Base-by-base conservation (phyloP, 1,140 invertebrate genomes). In the Apis laboriosa region DNA sequence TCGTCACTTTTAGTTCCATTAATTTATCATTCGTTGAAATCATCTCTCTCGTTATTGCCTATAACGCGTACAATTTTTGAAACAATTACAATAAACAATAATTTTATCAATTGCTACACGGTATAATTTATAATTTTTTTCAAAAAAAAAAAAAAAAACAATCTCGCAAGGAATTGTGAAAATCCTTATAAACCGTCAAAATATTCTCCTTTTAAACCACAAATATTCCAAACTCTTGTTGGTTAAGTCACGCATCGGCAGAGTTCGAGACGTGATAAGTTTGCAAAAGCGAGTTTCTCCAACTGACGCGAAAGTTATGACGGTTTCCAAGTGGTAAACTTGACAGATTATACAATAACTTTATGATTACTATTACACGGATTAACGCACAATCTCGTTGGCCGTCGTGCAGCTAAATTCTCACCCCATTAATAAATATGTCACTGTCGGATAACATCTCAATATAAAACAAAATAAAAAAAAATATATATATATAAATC, bases 341-440 rank as follows among this genome's bases (percentile, higher is more conserved):
- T 60, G 72, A 17, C 72, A 49, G 19, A 74, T 58, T 43, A 60
- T 43, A 43, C 28, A 49, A 74, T 60, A 60, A 60, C 72, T 58
- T 17, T 15, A 43, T 51, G 28, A 56, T 72, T 72, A 72, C 70
- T n/a, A n/a, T n/a, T 49, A 49, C 21, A 15, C 21, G 15, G 19
- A 70, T n/a, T n/a, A 70, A 49, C 43, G 34, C 19, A 21, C 34
- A 67, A 67, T 67, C 43, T 19, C 11, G 4, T 21, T 67, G 19
- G 1, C 3, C 34, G 34, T 43, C n/a, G 19, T 21, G 19, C 19
- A 67, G 5, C 34, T 34, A 67, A 67, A 43, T 21, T 67, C 64
- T 21, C 34, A 19, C 4, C 0, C 19, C 5, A 13, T 43, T 2
- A 67, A 21, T 24, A 24, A 24, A 24, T 24, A 24, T 12, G 19